Evolutionary conservation across 2,797 vertebrate genomes (phyloP), one percentile per base, ranked within the genome.

Genomic region (Sebastes hopkinsi): DNA sequence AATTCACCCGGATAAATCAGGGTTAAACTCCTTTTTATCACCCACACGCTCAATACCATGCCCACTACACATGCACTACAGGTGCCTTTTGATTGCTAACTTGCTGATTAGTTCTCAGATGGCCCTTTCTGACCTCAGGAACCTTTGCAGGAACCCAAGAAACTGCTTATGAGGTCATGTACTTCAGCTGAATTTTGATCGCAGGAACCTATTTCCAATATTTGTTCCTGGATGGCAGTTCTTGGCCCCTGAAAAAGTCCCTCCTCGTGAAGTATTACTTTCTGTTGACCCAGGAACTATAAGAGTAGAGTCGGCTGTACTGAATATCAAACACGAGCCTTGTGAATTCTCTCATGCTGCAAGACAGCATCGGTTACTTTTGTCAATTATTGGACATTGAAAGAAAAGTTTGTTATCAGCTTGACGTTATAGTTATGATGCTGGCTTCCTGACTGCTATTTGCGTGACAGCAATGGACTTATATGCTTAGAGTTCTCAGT

Each of bases 1-100:
- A 75, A 55, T 80, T 87, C 84, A 77, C 6, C 50, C 13, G 1
- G 65, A 55, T 71, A 69, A 85, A 88, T 79, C 66, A 38, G 75
- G 59, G 73, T 83, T 79, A 85, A 91, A 84, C 74, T 38, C 20
- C 46, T 23, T 46, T 1, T 1, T 46, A 61, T 74, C 20, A 2
- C 23, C 69, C 25, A 25, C 38, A 34, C 13, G 25, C n/a, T 75
- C 67, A 29, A 52, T 75, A 60, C 64, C 1, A 6, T 64, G 60
- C 59, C 64, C 52, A 55, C 3, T 8, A 30, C 85, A 59, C 20
- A 32, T 14, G 67, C 76, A 38, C 67, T 76, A 16, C 22, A 5
- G 18, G 5, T 5, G 56, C 62, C 22, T 25, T 77, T 56, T 81
- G 82, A 88, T 84, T 80, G 72, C 72, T 62, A 62, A 71, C 71